Base-by-base conservation (phyloP, 2,888 invertebrate species). In the Drosophila putrida region DNA sequence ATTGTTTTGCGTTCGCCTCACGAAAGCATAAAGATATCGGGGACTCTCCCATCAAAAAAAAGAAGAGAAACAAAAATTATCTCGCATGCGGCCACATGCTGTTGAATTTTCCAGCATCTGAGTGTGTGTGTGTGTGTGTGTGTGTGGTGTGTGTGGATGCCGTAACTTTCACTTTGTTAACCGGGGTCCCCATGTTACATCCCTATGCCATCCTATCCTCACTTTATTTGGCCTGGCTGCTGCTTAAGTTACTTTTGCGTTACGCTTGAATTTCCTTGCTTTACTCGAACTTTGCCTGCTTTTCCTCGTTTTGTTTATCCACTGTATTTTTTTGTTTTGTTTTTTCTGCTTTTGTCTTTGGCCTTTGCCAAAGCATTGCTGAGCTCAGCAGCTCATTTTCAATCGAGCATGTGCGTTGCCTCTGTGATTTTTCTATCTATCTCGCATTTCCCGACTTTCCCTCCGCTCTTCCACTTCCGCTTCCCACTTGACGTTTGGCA, bases 361-460 rank as follows among this genome's bases (percentile, higher is more conserved):
- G 62, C 51, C 50, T 59, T 54, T 67, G 60, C 41, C 39, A 38
- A 50, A 36, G 36, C 57, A 57, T 54, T 75, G 85, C 89, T 89
- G 82, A 87, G 83, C 83, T 89, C 84, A 84, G 83, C 89, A 84
- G 79, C 83, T 87, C 82, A 87, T 87, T 89, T 86, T 80, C 84
- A 80, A 80, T 71, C 63, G 71, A 80, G 75, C 69, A 67, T 82
- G 86, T 86, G 81, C 62, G 75, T 73, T 67, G 68, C 36, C 49
- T 53, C 81, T 81, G 76, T 74, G 82, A 86, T 84, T 88, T 88
- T 78, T 84, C 67, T 70, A 61, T 69, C 63, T 74, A 43, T 55
- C 62, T 44, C 58, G 20, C 44, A 47, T 61, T 53, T 25, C n/a
- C 35, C 38, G 9, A 20, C 33, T 11, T 36, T 11, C 11, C 41